Percentiles rank a stretch among this genome's conserved stretches.
Evolutionary conservation across 2,113 vertebrate species (phyloP).

Genomic region (Connochaetes taurinus): DNA sequence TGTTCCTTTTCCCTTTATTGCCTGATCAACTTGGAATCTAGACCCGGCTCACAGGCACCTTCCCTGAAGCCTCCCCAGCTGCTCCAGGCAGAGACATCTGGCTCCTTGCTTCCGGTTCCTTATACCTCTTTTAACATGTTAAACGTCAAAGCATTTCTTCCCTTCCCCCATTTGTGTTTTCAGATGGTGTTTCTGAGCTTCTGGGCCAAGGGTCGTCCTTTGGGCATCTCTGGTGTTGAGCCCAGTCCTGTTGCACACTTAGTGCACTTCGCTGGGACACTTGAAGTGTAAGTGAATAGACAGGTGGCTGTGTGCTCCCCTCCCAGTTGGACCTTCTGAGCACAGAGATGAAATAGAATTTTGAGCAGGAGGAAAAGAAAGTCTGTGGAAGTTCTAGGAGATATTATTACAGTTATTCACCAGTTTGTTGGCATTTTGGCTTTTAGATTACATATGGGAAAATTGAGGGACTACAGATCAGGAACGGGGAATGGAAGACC

Average conservation of each 20-base stretch:
- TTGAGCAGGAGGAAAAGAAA: background rate
- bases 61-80: background rate
- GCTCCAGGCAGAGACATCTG: background rate
- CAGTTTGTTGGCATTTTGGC: background rate
- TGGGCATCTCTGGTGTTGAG: background rate
- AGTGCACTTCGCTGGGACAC: background rate
- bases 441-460: background rate
- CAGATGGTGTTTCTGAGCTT: background rate
- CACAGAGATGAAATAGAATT: background rate
- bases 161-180: background rate
- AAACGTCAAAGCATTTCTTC: background rate
- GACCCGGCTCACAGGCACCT: background rate
- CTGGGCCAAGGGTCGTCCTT: background rate
- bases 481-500: background rate
- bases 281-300: rapidly evolving
- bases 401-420: background rate
- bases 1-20: background rate
- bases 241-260: no score
- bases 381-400: background rate
- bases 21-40: background rate
- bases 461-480: background rate
- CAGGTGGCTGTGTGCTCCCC: rapidly evolving
- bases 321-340: background rate
- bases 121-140: background rate
- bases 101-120: background rate